A percentile compares a stretch with the other conserved stretches of the same genome.
phyloP scores from a whole-genome alignment of 2,888 invertebrate genomes.

The Panzeria rudis region DNA sequence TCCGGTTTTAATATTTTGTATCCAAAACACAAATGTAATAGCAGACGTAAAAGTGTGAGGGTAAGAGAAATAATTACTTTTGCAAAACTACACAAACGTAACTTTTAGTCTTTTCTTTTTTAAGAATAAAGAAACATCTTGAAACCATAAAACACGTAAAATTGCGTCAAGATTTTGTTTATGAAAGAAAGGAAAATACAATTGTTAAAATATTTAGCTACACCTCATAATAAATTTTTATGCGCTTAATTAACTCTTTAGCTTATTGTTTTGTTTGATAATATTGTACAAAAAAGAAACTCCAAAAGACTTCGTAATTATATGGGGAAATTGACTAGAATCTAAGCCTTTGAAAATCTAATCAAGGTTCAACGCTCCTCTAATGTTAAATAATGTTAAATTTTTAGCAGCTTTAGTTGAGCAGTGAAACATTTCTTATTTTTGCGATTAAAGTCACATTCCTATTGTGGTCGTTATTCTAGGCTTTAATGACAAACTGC shows the following conservation, averaged over 20 bases:
- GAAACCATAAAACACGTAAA: constrained; percentile 43
- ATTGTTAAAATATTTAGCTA: constrained; percentile 12
- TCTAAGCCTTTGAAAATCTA: not conserved
- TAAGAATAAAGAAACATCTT: constrained; percentile 33
- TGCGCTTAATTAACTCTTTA: constrained; percentile 18
- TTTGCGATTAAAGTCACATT: too few relatives aligned
- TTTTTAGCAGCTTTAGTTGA: not conserved
- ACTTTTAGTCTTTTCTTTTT: not conserved
- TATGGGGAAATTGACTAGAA: constrained; percentile 19
- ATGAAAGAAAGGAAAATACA: not conserved
- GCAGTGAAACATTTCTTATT: too few relatives aligned
- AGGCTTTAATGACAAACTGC: too few relatives aligned
- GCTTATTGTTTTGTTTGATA: not conserved
- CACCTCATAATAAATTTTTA: constrained; percentile 22
- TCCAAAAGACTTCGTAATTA: constrained; percentile 9
- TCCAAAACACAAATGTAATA: not conserved
- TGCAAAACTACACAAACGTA: constrained; percentile 1
- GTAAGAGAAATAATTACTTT: constrained; percentile 20
- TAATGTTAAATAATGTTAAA: too few relatives aligned
- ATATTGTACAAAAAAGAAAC: not conserved
- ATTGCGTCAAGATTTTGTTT: constrained; percentile 33
- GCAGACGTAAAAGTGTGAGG: not conserved
- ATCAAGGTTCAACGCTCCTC: not conserved
- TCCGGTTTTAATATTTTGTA: constrained; percentile 54
- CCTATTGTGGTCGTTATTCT: too few relatives aligned